Evolutionary conservation across 2,113 vertebrate species (phyloP), one percentile per base, ranked within the genome.

Genomic region (Jaculus jaculus): DNA sequence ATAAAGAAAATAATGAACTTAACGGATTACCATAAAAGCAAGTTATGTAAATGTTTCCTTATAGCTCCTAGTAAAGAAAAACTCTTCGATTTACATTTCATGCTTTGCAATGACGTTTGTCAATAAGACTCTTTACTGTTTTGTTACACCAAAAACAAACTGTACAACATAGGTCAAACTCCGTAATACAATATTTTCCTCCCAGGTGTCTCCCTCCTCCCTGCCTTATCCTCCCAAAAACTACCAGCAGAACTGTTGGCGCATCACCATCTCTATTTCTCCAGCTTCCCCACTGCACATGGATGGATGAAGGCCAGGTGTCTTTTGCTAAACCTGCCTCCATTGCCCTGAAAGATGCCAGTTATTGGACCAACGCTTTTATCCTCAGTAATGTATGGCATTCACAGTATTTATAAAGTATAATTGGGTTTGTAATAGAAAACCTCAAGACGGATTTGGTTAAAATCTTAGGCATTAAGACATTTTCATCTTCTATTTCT

Each of bases 1-100:
- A 96, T 96, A 92, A 93, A 96, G 90, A 94, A 96, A 96, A 92
- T 93, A 96, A 95, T 93, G 94, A 96, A 94, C 54, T 95, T 94
- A 94, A 96, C 91, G 94, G 83, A 96, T 94, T 95, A 94, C 93
- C 93, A 83, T 92, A 94, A 96, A 96, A 96, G 90, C 94, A 94
- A 61, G 79, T 68, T 92, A 93, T 84, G 66, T 93, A 92, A 91
- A 95, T 92, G 85, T 89, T 95, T 96, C 90, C 90, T 73, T 89
- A 72, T 66, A 84, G 42, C 51, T 84, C 92, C 88, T 82, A 86
- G 69, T 85, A 85, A 96, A 95, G 51, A 93, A 58, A 75, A 96
- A 93, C 79, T 94, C 82, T 96, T 88, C 90, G 92, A 90, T 89
- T 95, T 96, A 87, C 80, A 94, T 90, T 61, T 72, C 23, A 32